Evolutionary conservation across 2,888 invertebrate species (phyloP).

Genomic region (Xylophagus ater): DNA sequence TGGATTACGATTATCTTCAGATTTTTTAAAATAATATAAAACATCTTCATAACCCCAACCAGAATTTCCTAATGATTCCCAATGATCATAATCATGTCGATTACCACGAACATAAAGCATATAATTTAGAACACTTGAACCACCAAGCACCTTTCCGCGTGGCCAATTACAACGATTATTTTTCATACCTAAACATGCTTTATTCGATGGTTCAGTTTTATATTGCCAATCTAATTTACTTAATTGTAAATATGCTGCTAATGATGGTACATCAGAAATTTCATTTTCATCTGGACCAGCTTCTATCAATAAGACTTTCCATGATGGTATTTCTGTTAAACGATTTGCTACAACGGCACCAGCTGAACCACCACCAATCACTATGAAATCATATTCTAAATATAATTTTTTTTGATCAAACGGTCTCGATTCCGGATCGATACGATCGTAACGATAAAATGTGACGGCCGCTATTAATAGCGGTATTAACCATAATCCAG

Average conservation of each 20-base stretch:
- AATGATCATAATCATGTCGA: conserved; percentile 73
- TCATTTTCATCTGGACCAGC: conserved; percentile 83
- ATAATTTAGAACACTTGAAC: conserved; percentile 76
- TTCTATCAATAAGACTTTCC: conserved; percentile 70
- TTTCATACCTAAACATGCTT: conserved; percentile 73
- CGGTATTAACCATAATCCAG: conserved; percentile 75
- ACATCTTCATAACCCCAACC: conserved; percentile 83
- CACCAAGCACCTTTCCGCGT: conserved; percentile 79
- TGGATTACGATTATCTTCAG: conserved; percentile 79
- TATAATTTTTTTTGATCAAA: conserved; percentile 54
- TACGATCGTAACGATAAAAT: conserved; percentile 66
- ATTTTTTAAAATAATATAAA: conserved; percentile 79
- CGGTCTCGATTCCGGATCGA: conserved; percentile 70
- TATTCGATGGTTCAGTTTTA: conserved; percentile 72
- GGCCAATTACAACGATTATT: conserved; percentile 79
- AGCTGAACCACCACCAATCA: conserved; percentile 80
- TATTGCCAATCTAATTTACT: conserved; percentile 83
- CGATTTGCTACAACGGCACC: conserved; percentile 81
- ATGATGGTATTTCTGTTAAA: conserved; percentile 60
- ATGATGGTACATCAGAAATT: conserved; percentile 74
- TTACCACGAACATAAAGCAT: conserved; percentile 86
- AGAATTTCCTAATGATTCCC: conserved; percentile 75
- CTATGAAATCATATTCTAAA: conserved; percentile 73
- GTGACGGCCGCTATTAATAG: conserved; percentile 69
- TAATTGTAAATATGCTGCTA: conserved; percentile 76